Evolutionary conservation across 2,888 invertebrate genomes (phyloP).

Genomic region (Ferrisia virgata): DNA sequence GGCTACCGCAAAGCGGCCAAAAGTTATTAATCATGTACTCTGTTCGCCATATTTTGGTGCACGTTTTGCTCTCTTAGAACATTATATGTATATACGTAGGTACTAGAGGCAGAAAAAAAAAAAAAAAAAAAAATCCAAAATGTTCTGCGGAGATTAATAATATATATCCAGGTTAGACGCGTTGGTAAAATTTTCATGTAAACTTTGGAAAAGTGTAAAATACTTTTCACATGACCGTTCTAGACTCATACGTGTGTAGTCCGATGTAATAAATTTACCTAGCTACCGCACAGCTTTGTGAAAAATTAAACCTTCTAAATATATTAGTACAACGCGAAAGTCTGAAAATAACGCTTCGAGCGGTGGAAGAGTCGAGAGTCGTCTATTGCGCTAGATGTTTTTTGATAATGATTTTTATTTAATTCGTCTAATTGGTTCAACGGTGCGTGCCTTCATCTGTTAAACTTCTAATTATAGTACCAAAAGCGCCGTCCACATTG

Average conservation of each 20-base stretch:
- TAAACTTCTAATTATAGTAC: not conserved
- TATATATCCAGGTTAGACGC: not conserved
- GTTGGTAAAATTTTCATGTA: not conserved
- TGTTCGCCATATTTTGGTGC: not conserved
- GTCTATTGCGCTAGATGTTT: not conserved
- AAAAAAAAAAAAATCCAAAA: not conserved
- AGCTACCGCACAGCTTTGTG: not conserved
- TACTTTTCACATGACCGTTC: not conserved
- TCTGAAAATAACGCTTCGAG: not conserved
- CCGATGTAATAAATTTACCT: conserved; percentile 1
- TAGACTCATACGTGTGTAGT: not conserved
- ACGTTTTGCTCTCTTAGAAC: not conserved
- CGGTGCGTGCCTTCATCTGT: not conserved
- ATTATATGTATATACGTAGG: no score
- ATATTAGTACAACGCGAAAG: not conserved
- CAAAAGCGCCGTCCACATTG: not conserved
- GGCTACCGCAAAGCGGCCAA: not conserved
- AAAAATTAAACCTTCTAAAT: conserved; percentile 10
- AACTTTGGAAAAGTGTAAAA: not conserved
- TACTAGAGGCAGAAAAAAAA: no score
- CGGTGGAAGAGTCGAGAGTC: not conserved
- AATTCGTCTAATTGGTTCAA: conserved; percentile 16
- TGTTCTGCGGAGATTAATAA: not conserved
- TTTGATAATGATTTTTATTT: conserved; percentile 25
- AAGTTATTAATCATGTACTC: not conserved